Base-by-base conservation (phyloP, 2,113 vertebrate genomes). In the Gymnorhina tibicen region DNA sequence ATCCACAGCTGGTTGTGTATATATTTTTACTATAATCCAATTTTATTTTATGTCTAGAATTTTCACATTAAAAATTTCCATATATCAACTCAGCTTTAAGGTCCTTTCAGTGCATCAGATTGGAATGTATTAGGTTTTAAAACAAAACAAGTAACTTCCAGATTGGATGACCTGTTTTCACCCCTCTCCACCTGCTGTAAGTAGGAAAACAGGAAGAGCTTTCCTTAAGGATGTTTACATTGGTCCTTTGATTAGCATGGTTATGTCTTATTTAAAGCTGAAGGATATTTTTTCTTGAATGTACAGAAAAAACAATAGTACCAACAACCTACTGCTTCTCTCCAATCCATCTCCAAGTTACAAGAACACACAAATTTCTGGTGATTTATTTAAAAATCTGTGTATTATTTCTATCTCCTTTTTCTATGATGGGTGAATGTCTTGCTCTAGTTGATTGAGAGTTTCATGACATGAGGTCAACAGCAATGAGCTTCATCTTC, bases 361-460 rank as follows among this genome's bases (percentile, higher is more conserved):
- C 66, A 97, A 94, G 66, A 97, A 93, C 55, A 79, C 35, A 95
- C 15, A 97, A 47, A 87, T 95, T 95, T 96, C 68, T 69, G 46
- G 82, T 95, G 81, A 94, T 87, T 95, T 55, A 24, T 87, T 95
- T 91, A 15, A 93, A 95, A 98, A 96, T 97, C 46, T 28, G 74
- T 83, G 59, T 93, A 82, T 90, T 90, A 66, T 93, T 94, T 97
- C 81, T 70, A 69, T 92, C 94, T 82, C 70, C 23, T 44, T 72
- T 86, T 62, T 82, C 85, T 66, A 21, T 89, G 58, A 75, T 78
- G 67, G 42, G 35, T 93, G 63, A 91, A 39, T 93, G 56, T 89
- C 66, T 91, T 97, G 92, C 95, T 67, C 60, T 91, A 75, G 82
- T 95, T 97, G 97, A 97, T 93, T 97, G 89, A 96, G 80, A 94